Percentiles rank a stretch among this genome's conserved stretches.
Conservation (phyloP, 2,113 vertebrate species). For the Atrichornis clamosus region DNA sequence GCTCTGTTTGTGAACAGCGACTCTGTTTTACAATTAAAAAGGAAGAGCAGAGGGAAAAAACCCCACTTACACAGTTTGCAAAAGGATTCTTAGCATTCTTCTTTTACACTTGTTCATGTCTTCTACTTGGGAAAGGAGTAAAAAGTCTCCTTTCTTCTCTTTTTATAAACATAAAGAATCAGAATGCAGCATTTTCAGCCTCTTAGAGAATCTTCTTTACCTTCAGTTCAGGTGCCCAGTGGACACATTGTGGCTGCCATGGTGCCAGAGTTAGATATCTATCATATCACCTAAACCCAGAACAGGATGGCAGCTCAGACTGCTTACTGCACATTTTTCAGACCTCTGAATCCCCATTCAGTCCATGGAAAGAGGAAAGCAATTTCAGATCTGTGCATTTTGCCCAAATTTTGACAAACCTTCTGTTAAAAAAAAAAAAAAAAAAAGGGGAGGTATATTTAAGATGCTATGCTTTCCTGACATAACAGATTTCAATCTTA, state of each 20-base stretch:
- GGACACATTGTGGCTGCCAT: neutral
- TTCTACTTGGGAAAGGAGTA: neutral
- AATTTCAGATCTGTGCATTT: neutral
- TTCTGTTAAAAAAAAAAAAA: neutral
- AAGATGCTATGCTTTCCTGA: neutral
- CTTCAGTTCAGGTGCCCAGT: neutral
- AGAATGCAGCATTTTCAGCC: neutral
- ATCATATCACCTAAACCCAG: neutral
- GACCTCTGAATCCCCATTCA: neutral
- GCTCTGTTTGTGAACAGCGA: neutral
- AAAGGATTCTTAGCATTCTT: neutral
- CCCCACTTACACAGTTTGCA: neutral
- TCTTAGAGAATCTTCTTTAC: neutral
- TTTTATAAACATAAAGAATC: neutral
- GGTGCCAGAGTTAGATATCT: neutral
- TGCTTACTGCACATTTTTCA: neutral
- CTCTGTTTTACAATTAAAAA: neutral
- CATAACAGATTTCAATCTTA: neutral
- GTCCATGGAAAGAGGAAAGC: neutral
- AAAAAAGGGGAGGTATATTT: neutral
- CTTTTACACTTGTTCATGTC: neutral
- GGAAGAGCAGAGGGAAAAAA: neutral
- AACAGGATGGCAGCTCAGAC: neutral
- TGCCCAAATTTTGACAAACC: neutral
- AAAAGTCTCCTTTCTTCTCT: neutral